phyloP scores from a whole-genome alignment of 2,113 vertebrate genomes.

The Rhadina sibilatrix region DNA sequence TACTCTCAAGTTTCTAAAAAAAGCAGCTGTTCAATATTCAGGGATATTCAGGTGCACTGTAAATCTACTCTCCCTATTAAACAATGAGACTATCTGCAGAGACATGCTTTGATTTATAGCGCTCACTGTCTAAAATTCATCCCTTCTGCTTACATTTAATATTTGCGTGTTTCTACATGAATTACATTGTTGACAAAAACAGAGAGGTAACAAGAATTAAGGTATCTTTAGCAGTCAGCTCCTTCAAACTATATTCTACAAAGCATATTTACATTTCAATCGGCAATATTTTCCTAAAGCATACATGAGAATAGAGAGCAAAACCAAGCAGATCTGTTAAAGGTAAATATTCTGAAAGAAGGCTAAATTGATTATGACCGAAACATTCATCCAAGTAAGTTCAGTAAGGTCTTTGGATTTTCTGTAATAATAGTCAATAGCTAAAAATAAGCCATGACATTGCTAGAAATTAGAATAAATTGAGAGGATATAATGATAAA shows the following conservation, averaged over 20 bases:
- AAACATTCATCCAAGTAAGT: background rate
- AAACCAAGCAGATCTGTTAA: background rate
- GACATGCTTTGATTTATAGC: background rate
- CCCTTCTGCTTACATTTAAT: background rate
- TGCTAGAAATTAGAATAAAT: slow-evolving; percentile 32
- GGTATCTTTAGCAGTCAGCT: background rate
- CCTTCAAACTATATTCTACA: background rate
- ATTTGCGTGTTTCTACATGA: background rate
- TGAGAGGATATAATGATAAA: slow-evolving; percentile 2
- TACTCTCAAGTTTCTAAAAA: background rate
- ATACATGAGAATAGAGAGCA: background rate
- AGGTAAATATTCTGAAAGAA: background rate
- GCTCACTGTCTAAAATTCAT: background rate
- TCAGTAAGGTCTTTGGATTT: background rate
- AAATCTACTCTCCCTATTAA: slow-evolving; percentile 9
- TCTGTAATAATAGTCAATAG: background rate
- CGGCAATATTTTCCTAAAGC: background rate
- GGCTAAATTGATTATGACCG: background rate
- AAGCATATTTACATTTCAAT: slow-evolving; percentile 24
- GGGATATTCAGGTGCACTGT: background rate
- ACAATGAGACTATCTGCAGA: background rate
- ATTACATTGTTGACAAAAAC: background rate
- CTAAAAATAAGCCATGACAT: background rate
- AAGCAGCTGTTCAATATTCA: slow-evolving; percentile 18
- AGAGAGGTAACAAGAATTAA: background rate